phyloP scores from a whole-genome alignment of 2,113 vertebrate species.

The Hippocampus zosterae region DNA sequence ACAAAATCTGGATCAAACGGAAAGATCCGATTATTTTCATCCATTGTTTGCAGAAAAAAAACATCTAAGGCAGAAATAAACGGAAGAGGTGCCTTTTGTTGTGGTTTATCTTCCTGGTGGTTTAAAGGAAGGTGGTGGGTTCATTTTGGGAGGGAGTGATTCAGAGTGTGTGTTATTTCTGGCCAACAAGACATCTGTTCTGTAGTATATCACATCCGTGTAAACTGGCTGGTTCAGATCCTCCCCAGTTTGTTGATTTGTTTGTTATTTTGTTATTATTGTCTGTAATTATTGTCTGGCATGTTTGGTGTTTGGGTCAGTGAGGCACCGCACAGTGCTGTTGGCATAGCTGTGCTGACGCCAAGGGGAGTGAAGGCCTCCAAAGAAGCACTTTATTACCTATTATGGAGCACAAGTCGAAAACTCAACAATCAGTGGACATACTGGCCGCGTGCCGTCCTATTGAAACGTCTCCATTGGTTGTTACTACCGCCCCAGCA shows the following conservation, averaged over 20 bases:
- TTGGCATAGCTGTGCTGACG: conserved; percentile 47
- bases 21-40: conserved; percentile 43
- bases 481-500: conserved; percentile 15
- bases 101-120: conserved; percentile 51
- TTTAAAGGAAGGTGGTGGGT: conserved; percentile 56
- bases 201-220: conserved; percentile 35
- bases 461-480: not conserved
- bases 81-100: conserved; percentile 53
- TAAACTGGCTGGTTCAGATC: conserved; percentile 52
- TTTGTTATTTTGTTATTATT: conserved; percentile 8
- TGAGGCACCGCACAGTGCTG: conserved; percentile 20
- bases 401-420: too few species aligned
- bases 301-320: conserved; percentile 17
- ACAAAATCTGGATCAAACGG: conserved; percentile 48
- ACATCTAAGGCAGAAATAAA: conserved; percentile 41
- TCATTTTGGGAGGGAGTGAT: conserved; percentile 17
- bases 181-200: conserved; percentile 57
- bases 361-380: conserved; percentile 13
- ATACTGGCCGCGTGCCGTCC: not conserved
- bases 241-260: conserved; percentile 46
- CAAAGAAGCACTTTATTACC: conserved; percentile 22
- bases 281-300: conserved; percentile 3
- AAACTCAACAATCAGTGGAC: not conserved
- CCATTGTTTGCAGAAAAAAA: conserved; percentile 45
- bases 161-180: conserved; percentile 38